These are phyloP conservation scores for Conops quadrifasciatus DNA, from an alignment of 2,888 invertebrate genomes.

Conservation along the genomic window DNA sequence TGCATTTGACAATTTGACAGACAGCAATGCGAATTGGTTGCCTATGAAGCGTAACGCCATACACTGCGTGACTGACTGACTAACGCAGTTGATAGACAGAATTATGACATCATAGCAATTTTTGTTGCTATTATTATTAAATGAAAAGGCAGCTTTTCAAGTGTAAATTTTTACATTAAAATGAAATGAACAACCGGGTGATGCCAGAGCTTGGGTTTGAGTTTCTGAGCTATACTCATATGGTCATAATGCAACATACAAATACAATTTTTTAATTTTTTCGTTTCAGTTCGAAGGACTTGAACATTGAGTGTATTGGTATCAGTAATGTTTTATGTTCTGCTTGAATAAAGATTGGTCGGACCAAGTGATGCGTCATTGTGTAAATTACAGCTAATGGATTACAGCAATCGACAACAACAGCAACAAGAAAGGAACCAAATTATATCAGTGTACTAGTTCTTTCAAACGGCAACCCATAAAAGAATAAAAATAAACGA, in stretches of 20 bases:
- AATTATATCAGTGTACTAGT: background rate
- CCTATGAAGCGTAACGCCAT: too few species aligned
- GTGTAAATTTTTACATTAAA: conserved; percentile 9
- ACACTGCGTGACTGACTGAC: conserved; percentile 11
- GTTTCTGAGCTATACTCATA: too few species aligned
- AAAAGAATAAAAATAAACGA: background rate
- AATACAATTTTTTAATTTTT: too few species aligned
- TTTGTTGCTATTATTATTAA: background rate
- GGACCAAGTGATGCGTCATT: background rate
- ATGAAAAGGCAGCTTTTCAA: conserved; percentile 7
- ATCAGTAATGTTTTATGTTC: conserved; percentile 2
- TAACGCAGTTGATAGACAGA: conserved; percentile 29
- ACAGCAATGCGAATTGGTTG: conserved; percentile 54
- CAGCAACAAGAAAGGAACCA: background rate
- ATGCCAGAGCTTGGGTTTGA: background rate
- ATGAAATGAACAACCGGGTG: conserved; percentile 21
- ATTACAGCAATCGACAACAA: conserved; percentile 3
- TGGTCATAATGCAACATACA: too few species aligned
- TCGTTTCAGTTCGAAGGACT: too few species aligned
- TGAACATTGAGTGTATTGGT: too few species aligned
- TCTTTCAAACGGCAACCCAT: too few species aligned
- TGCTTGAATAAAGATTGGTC: too few species aligned
- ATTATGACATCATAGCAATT: conserved; percentile 27
- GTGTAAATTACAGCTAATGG: conserved; percentile 33
- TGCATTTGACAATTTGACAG: conserved; percentile 64